Percentiles rank a stretch among this genome's conserved stretches.
These are phyloP conservation scores for Atta cephalotes DNA, from an alignment of 1,140 invertebrate genomes.

Conservation along the genomic window DNA sequence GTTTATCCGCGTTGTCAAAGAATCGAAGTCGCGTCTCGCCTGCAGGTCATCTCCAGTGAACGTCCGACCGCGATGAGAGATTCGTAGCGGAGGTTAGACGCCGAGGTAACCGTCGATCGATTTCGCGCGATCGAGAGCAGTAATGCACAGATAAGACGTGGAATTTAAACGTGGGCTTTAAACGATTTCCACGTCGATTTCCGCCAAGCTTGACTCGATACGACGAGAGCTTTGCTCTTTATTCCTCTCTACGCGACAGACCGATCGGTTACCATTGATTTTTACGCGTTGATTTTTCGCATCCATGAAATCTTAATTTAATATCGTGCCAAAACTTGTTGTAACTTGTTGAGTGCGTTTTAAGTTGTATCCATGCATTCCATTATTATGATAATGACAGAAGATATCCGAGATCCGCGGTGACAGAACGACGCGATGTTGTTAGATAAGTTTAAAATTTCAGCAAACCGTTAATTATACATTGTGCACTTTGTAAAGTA, in stretches of 20 bases:
- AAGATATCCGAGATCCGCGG: neutral
- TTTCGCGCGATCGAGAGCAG: conserved; percentile 1
- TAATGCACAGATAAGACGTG: neutral
- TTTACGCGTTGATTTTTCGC: neutral
- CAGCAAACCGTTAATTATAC: conserved; percentile 1
- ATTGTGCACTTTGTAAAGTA: conserved; percentile 58
- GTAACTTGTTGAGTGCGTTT: neutral
- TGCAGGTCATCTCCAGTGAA: neutral
- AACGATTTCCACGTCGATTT: conserved; percentile 22
- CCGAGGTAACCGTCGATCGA: conserved; percentile 32
- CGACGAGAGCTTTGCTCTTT: neutral
- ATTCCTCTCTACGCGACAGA: neutral
- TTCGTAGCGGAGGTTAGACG: conserved; percentile 54
- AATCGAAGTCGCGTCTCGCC: conserved; percentile 21
- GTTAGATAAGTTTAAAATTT: neutral
- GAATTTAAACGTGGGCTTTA: conserved; percentile 46
- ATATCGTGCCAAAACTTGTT: neutral
- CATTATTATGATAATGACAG: neutral
- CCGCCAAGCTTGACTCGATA: neutral
- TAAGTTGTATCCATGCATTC: neutral
- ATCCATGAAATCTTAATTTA: neutral
- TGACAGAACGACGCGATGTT: neutral
- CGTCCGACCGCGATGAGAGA: conserved; percentile 33
- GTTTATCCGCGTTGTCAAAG: conserved; percentile 33
- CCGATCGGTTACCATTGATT: neutral